phyloP scores from a whole-genome alignment of 2,888 invertebrate genomes.

The Leptinotarsa haldemani region DNA sequence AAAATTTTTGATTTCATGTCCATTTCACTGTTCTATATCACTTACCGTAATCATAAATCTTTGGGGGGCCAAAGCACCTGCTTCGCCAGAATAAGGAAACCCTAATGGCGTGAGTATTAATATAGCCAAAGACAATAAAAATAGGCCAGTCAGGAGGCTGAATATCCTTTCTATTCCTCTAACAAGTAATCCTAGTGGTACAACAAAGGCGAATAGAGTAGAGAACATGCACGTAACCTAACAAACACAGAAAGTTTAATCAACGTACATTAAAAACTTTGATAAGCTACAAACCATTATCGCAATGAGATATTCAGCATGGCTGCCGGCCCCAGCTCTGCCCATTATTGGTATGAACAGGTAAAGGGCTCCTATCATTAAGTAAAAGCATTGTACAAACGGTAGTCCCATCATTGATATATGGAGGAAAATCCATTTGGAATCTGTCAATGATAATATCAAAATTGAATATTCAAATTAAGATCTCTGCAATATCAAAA shows the following conservation, averaged over 20 bases:
- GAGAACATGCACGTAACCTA: constrained; percentile 62
- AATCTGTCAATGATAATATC: constrained; percentile 62
- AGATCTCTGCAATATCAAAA: no score
- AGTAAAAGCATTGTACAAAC: constrained; percentile 76
- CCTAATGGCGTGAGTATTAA: constrained; percentile 77
- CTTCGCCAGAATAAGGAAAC: constrained; percentile 78
- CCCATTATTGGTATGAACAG: constrained; percentile 87
- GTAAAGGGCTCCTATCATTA: constrained; percentile 76
- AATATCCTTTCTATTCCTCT: constrained; percentile 68
- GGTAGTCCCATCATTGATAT: constrained; percentile 71
- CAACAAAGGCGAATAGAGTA: constrained; percentile 66
- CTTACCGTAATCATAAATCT: constrained; percentile 80
- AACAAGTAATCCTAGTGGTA: constrained; percentile 65
- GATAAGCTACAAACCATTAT: constrained; percentile 63
- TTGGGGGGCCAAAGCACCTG: constrained; percentile 75
- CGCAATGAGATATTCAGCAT: constrained; percentile 77
- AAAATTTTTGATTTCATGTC: no score
- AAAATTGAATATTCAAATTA: no score
- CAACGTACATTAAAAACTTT: neutral
- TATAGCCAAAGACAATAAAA: constrained; percentile 69
- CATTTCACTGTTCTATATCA: neutral
- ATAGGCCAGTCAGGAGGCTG: constrained; percentile 68
- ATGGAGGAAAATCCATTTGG: constrained; percentile 70
- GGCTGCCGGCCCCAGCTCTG: constrained; percentile 76
- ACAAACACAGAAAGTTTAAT: constrained; percentile 55